Conservation (phyloP, 1,140 invertebrate species). For the Euglossa dilemma region DNA sequence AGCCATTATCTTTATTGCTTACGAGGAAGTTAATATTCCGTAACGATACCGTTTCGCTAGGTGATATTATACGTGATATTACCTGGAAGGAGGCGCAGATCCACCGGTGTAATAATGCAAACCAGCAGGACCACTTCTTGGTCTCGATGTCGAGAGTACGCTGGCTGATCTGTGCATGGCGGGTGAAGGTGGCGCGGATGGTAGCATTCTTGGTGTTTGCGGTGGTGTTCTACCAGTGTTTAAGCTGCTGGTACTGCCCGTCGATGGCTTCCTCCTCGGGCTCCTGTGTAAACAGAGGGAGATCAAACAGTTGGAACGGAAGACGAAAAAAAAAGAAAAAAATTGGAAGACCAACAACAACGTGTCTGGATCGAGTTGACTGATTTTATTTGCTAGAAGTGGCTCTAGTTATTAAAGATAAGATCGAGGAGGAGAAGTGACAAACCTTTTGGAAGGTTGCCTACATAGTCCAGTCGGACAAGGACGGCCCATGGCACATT, state of each 20-base stretch:
- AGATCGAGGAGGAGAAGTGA: slow-evolving; percentile 12
- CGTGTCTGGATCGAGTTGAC: too few relatives aligned
- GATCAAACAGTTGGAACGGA: background rate
- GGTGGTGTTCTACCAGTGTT: slow-evolving; percentile 83
- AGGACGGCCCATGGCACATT: slow-evolving; percentile 91
- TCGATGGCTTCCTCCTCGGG: slow-evolving; percentile 81
- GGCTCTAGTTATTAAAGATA: background rate
- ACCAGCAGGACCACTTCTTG: slow-evolving; percentile 88
- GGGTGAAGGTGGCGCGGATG: slow-evolving; percentile 80
- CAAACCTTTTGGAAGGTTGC: slow-evolving; percentile 82
- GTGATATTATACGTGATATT: background rate
- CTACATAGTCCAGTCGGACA: slow-evolving; percentile 90
- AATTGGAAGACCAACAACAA: background rate
- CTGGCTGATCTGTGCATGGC: slow-evolving; percentile 83
- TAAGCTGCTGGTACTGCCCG: slow-evolving; percentile 82
- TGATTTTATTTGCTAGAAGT: background rate
- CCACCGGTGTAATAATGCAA: slow-evolving; percentile 88
- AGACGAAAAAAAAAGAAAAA: background rate
- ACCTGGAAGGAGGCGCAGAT: slow-evolving; percentile 76
- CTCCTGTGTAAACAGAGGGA: slow-evolving; percentile 68
- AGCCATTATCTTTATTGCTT: background rate
- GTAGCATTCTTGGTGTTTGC: slow-evolving; percentile 81
- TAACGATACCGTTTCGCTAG: background rate
- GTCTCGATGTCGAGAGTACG: slow-evolving; percentile 83
- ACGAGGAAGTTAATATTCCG: background rate